These are phyloP conservation scores for Rhagoletis pomonella DNA, from an alignment of 1,140 invertebrate species.

Conservation along the genomic window DNA sequence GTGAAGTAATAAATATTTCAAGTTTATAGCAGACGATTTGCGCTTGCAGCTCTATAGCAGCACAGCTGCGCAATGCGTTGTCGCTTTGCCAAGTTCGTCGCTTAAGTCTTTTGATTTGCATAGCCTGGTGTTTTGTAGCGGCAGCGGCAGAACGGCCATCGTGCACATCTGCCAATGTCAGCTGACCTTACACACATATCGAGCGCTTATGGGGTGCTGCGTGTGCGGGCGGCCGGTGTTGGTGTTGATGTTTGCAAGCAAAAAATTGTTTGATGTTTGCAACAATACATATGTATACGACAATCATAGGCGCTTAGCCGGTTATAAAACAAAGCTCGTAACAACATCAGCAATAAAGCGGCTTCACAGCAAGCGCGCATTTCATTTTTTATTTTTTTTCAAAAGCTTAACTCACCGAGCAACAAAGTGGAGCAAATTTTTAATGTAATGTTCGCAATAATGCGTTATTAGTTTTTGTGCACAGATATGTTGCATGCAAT, in stretches of 20 bases:
- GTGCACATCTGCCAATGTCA: background rate
- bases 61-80: background rate
- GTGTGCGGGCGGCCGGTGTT: background rate
- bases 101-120: constrained; percentile 63
- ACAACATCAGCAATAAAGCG: background rate
- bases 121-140: background rate
- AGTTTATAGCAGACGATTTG: background rate
- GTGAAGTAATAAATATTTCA: background rate
- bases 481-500: background rate
- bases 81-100: constrained; percentile 60
- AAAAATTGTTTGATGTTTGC: background rate
- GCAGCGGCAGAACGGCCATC: background rate
- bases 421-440: background rate
- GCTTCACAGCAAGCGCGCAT: background rate
- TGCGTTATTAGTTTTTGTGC: background rate
- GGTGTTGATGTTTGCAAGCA: background rate
- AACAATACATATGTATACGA: background rate
- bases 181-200: background rate
- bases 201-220: background rate
- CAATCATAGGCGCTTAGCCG: too few relatives aligned
- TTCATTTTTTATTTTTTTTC: too few relatives aligned
- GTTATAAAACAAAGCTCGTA: too few relatives aligned
- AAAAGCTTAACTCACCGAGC: background rate
- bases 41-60: background rate
- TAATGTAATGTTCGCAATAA: too few relatives aligned